Base-by-base conservation (phyloP, 2,888 invertebrate genomes). In the Tillus elongatus region DNA sequence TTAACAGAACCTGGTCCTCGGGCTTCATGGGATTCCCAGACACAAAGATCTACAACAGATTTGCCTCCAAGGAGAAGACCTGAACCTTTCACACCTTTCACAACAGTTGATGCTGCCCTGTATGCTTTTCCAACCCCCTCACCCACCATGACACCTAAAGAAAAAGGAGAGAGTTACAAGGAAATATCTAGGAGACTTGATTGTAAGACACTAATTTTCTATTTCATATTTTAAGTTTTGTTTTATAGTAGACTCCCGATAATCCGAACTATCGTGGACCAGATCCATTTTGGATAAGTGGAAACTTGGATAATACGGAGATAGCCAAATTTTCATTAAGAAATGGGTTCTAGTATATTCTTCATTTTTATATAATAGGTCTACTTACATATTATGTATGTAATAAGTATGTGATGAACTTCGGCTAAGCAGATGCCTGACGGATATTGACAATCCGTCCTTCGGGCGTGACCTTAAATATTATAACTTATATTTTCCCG, bases 1-100 rank as follows among this genome's bases (percentile, higher is more conserved):
- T n/a, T 57, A 59, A 6, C 51, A 71, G 71, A 71, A 51, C 71
- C 71, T 8, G 66, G 67, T 2, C 71, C 70, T 0, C 58, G 61
- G 50, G 58, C 68, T 2, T 67, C 64, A 2, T 69, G 69, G 69
- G 61, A 64, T 36, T 60, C 57, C 0, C 43, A 49, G 13, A 53
- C 57, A 1, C 51, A 55, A 41, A 36, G 36, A 37, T 9, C 40
- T 19, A 34, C 30, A 13, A 33, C 41, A 28, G 15, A 40, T 8
- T 13, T 33, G 27, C n/a, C 37, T 14, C 19, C 39, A 33, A 41
- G 52, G 38, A 47, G 50, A 41, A 43, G 55, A 30, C 45, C 51
- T 24, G 30, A 42, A 15, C 52, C 51, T 9, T 42, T 53, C 36
- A 41, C 52, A 37, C 39, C 56, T 29, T 50, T 50, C 41, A 37